Conservation (phyloP, 2,888 invertebrate genomes). For the Sinelater perroti region DNA sequence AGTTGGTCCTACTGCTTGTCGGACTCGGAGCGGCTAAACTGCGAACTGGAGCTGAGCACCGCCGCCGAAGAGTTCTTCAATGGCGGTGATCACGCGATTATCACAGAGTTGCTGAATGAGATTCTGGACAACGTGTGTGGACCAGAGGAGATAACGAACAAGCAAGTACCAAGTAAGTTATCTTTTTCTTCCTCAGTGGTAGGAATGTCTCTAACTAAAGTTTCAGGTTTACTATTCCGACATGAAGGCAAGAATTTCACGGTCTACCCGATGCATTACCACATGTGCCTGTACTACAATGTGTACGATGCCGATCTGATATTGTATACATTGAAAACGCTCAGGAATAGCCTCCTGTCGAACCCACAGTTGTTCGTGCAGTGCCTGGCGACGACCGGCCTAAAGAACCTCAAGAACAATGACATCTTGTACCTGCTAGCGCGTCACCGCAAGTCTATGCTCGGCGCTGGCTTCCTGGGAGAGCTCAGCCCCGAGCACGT, state of each 20-base stretch:
- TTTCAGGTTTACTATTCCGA: slow-evolving; percentile 18
- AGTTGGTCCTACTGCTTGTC: slow-evolving; percentile 65
- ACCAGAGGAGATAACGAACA: slow-evolving; percentile 40
- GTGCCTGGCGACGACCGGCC: slow-evolving; percentile 79
- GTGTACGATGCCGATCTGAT: slow-evolving; percentile 79
- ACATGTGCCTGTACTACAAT: slow-evolving; percentile 82
- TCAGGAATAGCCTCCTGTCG: slow-evolving; percentile 75
- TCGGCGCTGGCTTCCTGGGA: slow-evolving; percentile 73
- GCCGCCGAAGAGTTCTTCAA: slow-evolving; percentile 75
- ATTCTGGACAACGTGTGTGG: slow-evolving; percentile 65
- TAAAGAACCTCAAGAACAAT: slow-evolving; percentile 63
- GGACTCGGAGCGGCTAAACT: slow-evolving; percentile 60
- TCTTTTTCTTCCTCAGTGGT: not conserved
- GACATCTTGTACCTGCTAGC: slow-evolving; percentile 71
- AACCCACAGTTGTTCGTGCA: slow-evolving; percentile 79
- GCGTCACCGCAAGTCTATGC: slow-evolving; percentile 81
- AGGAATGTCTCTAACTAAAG: too few species aligned
- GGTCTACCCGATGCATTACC: slow-evolving; percentile 82
- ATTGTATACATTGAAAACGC: slow-evolving; percentile 76
- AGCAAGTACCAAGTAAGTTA: slow-evolving; percentile 22
- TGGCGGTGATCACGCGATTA: slow-evolving; percentile 60
- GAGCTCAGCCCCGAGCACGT: slow-evolving; percentile 71
- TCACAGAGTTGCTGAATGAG: slow-evolving; percentile 68
- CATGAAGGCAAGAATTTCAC: slow-evolving; percentile 52
- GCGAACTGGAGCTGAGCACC: slow-evolving; percentile 66